phyloP scores from a whole-genome alignment of 2,113 vertebrate species.

The Siphamia tubifer region DNA sequence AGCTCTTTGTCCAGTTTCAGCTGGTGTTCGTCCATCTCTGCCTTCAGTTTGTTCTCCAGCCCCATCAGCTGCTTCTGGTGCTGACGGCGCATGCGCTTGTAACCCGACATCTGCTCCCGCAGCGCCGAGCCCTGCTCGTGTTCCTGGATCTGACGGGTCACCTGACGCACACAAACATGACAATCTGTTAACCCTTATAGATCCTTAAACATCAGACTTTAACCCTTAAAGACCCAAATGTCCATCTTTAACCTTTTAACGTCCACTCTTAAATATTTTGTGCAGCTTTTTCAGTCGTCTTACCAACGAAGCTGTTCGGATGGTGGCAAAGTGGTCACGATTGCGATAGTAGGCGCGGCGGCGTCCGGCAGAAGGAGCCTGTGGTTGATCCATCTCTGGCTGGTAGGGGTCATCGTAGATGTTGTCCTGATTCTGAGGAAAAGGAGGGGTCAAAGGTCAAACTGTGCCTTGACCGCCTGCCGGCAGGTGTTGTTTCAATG shows the following conservation, averaged over 20 bases:
- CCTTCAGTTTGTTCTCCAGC: constrained; percentile 88
- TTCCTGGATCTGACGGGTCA: constrained; percentile 93
- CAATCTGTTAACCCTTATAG: neutral
- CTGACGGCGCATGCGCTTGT: constrained; percentile 92
- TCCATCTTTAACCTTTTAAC: no score
- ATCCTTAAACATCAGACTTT: no score
- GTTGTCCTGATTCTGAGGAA: constrained; percentile 85
- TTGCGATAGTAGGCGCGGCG: constrained; percentile 81
- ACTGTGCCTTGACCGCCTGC: no score
- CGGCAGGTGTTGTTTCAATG: no score
- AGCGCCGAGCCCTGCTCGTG: constrained; percentile 91
- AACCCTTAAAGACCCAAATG: no score
- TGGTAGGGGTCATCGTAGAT: constrained; percentile 92
- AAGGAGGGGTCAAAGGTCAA: neutral
- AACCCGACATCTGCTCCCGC: constrained; percentile 90
- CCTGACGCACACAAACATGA: constrained; percentile 33
- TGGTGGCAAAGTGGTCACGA: constrained; percentile 92
- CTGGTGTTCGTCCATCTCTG: constrained; percentile 91
- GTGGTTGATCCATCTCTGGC: constrained; percentile 86
- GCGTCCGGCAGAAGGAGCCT: constrained; percentile 79
- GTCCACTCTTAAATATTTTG: no score
- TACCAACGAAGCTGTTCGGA: constrained; percentile 88
- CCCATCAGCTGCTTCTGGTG: constrained; percentile 93
- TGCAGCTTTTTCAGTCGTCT: no score
- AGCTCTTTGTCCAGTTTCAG: constrained; percentile 90